These are phyloP conservation scores for Noctua janthe DNA, from an alignment of 2,888 invertebrate genomes.

Conservation along the genomic window DNA sequence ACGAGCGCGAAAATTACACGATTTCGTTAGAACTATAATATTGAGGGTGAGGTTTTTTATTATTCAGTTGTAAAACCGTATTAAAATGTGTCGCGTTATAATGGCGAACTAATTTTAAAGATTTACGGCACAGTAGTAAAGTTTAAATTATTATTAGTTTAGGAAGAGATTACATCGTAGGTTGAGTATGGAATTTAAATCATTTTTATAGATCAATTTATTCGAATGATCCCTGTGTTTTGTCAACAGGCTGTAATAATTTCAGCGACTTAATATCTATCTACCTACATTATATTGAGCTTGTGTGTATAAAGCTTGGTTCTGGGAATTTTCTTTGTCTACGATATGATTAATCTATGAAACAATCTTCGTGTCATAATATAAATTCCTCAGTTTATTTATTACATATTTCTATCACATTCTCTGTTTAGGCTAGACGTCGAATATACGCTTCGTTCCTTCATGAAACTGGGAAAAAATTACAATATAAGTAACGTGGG, in stretches of 20 bases:
- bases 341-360: slow-evolving; percentile 40
- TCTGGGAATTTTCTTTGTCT: slow-evolving; percentile 49
- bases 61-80: slow-evolving; percentile 46
- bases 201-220: slow-evolving; percentile 62
- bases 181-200: slow-evolving; percentile 56
- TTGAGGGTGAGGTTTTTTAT: slow-evolving; percentile 53
- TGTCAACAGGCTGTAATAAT: slow-evolving; percentile 56
- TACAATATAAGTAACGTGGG: slow-evolving; percentile 4
- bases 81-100: slow-evolving; percentile 51
- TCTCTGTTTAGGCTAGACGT: slow-evolving; percentile 27
- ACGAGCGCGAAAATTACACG: slow-evolving; percentile 58
- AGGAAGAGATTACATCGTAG: slow-evolving; percentile 69
- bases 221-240: slow-evolving; percentile 46
- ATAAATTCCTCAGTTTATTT: slow-evolving; percentile 58
- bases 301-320: slow-evolving; percentile 19
- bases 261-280: slow-evolving; percentile 27
- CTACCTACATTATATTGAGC: slow-evolving; percentile 12
- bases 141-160: slow-evolving; percentile 70
- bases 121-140: slow-evolving; percentile 65
- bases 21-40: slow-evolving; percentile 49
- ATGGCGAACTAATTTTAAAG: slow-evolving; percentile 64
- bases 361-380: slow-evolving; percentile 49
- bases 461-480: slow-evolving; percentile 31
- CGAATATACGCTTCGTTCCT: slow-evolving; percentile 28
- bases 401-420: slow-evolving; percentile 44